Percentiles rank a stretch among this genome's conserved stretches.
These are phyloP conservation scores for Criorhina ranunculi DNA, from an alignment of 2,888 invertebrate species.

Conservation along the genomic window DNA sequence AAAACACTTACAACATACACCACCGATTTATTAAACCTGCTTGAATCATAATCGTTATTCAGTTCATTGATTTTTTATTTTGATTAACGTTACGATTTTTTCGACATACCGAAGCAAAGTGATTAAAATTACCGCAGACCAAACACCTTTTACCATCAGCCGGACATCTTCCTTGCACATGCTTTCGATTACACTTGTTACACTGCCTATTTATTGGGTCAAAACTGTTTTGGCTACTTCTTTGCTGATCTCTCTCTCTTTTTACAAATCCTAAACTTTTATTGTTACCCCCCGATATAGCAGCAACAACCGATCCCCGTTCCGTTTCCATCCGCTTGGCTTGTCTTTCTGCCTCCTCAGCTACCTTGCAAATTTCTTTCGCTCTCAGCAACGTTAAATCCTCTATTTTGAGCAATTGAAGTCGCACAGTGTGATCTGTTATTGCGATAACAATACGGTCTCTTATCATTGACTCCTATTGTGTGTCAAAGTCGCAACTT, in stretches of 20 bases:
- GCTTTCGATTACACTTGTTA: slow-evolving; percentile 20
- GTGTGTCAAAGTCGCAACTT: slow-evolving; percentile 36
- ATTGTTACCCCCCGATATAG: slow-evolving; percentile 10
- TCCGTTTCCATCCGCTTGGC: slow-evolving; percentile 22
- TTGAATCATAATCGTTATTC: slow-evolving; percentile 37
- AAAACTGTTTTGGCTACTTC: slow-evolving; percentile 1
- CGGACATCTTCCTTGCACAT: slow-evolving; percentile 30
- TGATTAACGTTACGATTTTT: slow-evolving; percentile 2
- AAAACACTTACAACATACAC: slow-evolving; percentile 41
- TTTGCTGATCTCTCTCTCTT: slow-evolving; percentile 10
- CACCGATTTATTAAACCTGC: slow-evolving; percentile 25
- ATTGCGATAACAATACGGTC: slow-evolving; percentile 38
- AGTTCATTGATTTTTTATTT: slow-evolving; percentile 31
- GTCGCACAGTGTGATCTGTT: slow-evolving; percentile 27
- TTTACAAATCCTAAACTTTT: slow-evolving; percentile 21
- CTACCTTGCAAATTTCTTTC: slow-evolving; percentile 23
- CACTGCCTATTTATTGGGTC: slow-evolving; percentile 2
- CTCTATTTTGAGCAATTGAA: slow-evolving; percentile 31
- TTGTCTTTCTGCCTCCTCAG: slow-evolving; percentile 29
- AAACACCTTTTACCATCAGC: slow-evolving; percentile 42
- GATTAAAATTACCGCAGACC: slow-evolving; percentile 17
- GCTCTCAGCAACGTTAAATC: slow-evolving; percentile 10
- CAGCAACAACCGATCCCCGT: slow-evolving; percentile 13
- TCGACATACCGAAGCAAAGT: slow-evolving; percentile 18
- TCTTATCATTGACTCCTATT: slow-evolving; percentile 42